These are phyloP conservation scores for Apomyelois bistriatella DNA, from an alignment of 2,888 invertebrate genomes.

Conservation along the genomic window DNA sequence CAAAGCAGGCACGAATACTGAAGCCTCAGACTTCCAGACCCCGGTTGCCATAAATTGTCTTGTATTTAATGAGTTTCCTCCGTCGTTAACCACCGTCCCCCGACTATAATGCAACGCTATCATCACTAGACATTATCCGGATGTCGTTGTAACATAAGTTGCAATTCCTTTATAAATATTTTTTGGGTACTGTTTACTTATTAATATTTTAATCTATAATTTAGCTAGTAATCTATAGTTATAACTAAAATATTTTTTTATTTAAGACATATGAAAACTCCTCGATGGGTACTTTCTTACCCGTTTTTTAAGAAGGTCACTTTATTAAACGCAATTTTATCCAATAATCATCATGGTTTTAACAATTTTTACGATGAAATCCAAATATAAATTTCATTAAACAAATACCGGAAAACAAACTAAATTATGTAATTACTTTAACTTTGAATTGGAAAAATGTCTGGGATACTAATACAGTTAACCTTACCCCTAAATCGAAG, in stretches of 20 bases:
- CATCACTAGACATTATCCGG: conserved; percentile 62
- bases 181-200: background rate
- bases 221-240: too few species aligned
- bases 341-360: too few species aligned
- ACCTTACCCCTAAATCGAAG: background rate
- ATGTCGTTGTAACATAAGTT: conserved; percentile 49
- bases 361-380: too few species aligned
- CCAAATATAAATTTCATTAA: too few species aligned
- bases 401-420: background rate
- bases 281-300: too few species aligned
- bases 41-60: conserved; percentile 60
- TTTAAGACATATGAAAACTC: too few species aligned
- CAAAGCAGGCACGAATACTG: background rate
- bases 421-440: background rate
- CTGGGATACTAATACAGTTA: conserved; percentile 3
- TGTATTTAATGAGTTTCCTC: conserved; percentile 74
- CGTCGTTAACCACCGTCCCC: conserved; percentile 61
- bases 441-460: background rate
- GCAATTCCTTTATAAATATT: conserved; percentile 20
- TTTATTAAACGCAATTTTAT: too few species aligned
- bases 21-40: conserved; percentile 33
- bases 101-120: conserved; percentile 64
- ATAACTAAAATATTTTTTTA: too few species aligned
- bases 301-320: too few species aligned
- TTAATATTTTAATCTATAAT: background rate